These are phyloP conservation scores for Gorilla gorilla DNA, from an alignment of 2,113 vertebrate genomes.

Conservation along the genomic window DNA sequence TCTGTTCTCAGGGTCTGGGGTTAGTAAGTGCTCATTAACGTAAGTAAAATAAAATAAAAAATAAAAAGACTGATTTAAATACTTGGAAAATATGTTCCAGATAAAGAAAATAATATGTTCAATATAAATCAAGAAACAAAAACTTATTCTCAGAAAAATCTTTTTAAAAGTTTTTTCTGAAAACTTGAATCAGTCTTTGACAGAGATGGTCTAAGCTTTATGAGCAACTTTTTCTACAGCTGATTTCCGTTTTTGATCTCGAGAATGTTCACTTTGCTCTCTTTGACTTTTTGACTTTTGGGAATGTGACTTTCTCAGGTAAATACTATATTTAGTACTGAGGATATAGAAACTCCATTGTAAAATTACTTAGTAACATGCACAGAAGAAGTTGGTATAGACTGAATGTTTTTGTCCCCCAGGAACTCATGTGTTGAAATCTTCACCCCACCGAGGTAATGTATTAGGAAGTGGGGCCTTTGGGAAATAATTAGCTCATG, in stretches of 20 bases:
- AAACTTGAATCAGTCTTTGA: background rate
- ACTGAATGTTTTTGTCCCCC: background rate
- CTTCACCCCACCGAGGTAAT: too few species aligned
- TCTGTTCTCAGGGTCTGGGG: background rate
- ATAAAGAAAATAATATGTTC: background rate
- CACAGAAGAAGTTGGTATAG: background rate
- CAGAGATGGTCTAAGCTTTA: background rate
- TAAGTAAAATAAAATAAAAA: background rate
- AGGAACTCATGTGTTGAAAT: too few species aligned
- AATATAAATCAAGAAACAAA: background rate
- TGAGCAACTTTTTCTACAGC: background rate
- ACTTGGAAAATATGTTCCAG: background rate
- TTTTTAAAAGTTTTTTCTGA: background rate
- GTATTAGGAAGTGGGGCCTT: background rate
- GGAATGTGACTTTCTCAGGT: background rate
- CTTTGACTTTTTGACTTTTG: background rate
- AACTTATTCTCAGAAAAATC: background rate
- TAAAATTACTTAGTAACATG: background rate
- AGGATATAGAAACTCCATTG: background rate
- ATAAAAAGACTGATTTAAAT: background rate
- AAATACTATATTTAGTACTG: background rate
- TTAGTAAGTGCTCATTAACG: background rate
- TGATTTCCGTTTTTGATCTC: background rate
- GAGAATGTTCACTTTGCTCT: background rate
- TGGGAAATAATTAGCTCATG: background rate